These are phyloP conservation scores for Psittacula echo DNA, from an alignment of 2,797 vertebrate genomes.

Conservation along the genomic window DNA sequence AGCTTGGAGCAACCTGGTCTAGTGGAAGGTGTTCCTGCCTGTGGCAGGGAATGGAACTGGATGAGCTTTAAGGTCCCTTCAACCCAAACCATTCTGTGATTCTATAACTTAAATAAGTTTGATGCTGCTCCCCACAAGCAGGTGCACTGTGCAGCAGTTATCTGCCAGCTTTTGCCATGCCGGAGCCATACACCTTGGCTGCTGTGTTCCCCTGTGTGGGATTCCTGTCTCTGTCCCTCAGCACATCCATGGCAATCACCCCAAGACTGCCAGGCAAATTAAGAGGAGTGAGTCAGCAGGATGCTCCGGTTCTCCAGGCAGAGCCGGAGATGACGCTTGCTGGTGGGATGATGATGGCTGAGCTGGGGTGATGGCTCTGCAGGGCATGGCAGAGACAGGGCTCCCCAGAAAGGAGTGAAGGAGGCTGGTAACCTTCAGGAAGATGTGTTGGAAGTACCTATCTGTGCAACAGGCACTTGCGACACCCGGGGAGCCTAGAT, in stretches of 20 bases:
- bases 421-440: neutral
- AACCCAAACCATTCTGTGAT: neutral
- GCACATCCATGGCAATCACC: neutral
- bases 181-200: neutral
- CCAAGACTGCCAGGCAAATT: accelerated
- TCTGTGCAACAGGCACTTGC: neutral
- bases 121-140: neutral
- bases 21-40: neutral
- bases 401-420: neutral
- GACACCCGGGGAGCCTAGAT: neutral
- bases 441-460: neutral
- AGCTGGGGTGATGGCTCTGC: neutral
- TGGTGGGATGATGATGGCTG: neutral
- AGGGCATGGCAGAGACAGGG: neutral
- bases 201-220: neutral
- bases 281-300: accelerated
- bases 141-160: neutral
- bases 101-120: neutral
- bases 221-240: neutral
- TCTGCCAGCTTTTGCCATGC: neutral
- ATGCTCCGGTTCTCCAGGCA: neutral
- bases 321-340: accelerated
- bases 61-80: neutral
- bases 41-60: neutral
- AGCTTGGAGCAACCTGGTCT: neutral